Conservation (phyloP, 2,888 invertebrate species). For the Cybosia mesomella region DNA sequence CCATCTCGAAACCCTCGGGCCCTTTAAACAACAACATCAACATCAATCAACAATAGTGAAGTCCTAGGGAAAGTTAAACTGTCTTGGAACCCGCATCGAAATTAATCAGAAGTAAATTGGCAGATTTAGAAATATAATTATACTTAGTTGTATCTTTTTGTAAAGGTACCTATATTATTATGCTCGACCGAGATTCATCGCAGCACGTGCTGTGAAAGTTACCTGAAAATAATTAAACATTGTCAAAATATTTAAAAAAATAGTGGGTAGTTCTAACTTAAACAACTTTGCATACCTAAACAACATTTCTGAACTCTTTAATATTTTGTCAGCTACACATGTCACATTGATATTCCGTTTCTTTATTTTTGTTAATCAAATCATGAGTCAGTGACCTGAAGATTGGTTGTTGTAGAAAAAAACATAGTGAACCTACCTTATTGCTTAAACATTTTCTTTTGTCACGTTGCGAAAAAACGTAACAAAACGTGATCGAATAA, state of each 20-base stretch:
- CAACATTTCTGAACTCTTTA: background rate
- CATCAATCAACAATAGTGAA: too few relatives aligned
- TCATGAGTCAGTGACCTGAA: constrained; percentile 8
- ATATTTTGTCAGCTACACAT: background rate
- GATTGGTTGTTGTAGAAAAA: constrained; percentile 2
- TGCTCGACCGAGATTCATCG: background rate
- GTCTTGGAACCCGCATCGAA: too few relatives aligned
- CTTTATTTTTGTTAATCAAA: constrained; percentile 14
- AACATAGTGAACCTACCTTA: constrained; percentile 9
- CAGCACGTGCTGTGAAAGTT: background rate
- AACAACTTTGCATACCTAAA: background rate
- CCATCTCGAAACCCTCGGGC: too few relatives aligned
- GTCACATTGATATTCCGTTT: background rate
- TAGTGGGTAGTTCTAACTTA: too few relatives aligned
- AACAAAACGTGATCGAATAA: constrained; percentile 7
- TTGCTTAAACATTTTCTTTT: constrained; percentile 9
- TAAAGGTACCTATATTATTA: background rate
- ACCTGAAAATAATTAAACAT: too few relatives aligned
- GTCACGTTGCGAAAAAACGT: constrained; percentile 13
- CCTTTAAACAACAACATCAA: too few relatives aligned
- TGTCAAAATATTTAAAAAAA: background rate
- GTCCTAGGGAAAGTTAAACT: too few relatives aligned
- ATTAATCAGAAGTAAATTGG: too few relatives aligned
- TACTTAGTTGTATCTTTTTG: background rate
- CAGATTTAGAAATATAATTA: too few relatives aligned